Evolutionary conservation across 2,888 invertebrate genomes (phyloP), one percentile per base, ranked within the genome.

Genomic region (Phasia obesa): DNA sequence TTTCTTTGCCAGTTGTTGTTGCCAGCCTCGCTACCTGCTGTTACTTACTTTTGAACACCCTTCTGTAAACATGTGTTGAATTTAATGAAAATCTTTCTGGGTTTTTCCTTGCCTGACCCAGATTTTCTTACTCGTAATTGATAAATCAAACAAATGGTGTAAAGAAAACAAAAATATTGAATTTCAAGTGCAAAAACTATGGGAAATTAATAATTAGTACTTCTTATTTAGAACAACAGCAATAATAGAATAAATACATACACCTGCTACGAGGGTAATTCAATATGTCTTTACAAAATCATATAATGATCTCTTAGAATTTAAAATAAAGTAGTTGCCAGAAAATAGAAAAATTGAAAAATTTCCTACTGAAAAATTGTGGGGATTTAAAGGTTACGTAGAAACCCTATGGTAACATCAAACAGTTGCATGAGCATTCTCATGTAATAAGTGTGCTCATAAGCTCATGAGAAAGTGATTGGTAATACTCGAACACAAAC

Each of bases 181-280:
- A 77, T 62, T 77, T 69, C 70, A 70, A 55, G 62, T 70, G 60
- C 44, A 44, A 44, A 59, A 49, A 13, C 7, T 42, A 42, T 55
- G 27, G 13, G 15, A n/a, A 31, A 17, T 7, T 11, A 49, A 64
- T 21, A 21, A 19, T 17, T n/a, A n/a, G 17, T 42, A 17, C n/a
- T 25, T 17, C 38, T n/a, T 25, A 23, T 25, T 11, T 62, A 17
- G 44, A 44, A 44, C 25, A 44, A 17, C n/a, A 44, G 27, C 27
- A 5, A 42, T 17, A 15, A 11, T 15, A 17, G 25, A 49, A 38
- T 3, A 11, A 38, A 3, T 38, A 11, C 3, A 13, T 1, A 13
- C 11, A 13, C 13, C 38, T 38, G 13, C 31, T 31, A 31, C 31
- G 31, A 9, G 31, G 31, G 5, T 31, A 31, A 31, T 3, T 31